Conservation (phyloP, 2,797 vertebrate genomes). For the Micrastur ruficollis region DNA sequence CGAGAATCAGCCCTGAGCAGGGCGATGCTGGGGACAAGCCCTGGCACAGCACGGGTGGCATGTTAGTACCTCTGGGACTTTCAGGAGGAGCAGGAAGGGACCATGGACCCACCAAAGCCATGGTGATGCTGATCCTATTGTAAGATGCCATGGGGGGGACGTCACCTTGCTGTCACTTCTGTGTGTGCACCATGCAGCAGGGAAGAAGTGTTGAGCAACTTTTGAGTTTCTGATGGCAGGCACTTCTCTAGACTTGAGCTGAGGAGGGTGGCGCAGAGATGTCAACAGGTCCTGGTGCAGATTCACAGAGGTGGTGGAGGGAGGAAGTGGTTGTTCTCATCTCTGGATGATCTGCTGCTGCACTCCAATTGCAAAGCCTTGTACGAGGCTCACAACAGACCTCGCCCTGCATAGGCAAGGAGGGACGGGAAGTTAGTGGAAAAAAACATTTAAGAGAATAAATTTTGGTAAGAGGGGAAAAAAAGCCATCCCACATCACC, state of each 20-base stretch:
- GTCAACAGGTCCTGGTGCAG: not conserved
- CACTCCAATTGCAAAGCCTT: not conserved
- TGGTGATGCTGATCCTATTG: not conserved
- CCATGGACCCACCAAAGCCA: not conserved
- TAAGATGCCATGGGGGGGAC: not conserved
- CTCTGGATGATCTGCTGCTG: not conserved
- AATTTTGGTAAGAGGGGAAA: not conserved
- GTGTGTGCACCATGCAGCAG: not conserved
- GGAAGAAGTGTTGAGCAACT: not conserved
- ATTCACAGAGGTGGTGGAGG: not conserved
- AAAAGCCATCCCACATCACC: not conserved
- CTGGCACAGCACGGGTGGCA: rapidly evolving
- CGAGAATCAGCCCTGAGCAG: not conserved
- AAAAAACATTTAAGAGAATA: not conserved
- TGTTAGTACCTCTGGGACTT: not conserved
- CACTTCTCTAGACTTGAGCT: not conserved
- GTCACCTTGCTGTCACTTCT: not conserved
- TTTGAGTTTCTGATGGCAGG: not conserved
- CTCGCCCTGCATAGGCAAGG: not conserved
- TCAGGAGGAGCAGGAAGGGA: not conserved
- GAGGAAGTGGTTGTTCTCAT: slow-evolving; percentile 54
- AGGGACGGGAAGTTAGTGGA: not conserved
- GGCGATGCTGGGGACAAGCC: rapidly evolving
- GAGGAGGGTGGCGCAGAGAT: not conserved
- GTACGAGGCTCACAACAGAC: not conserved